These are phyloP conservation scores for Saguinus imperator DNA, from an alignment of 2,113 vertebrate genomes.

Conservation along the genomic window DNA sequence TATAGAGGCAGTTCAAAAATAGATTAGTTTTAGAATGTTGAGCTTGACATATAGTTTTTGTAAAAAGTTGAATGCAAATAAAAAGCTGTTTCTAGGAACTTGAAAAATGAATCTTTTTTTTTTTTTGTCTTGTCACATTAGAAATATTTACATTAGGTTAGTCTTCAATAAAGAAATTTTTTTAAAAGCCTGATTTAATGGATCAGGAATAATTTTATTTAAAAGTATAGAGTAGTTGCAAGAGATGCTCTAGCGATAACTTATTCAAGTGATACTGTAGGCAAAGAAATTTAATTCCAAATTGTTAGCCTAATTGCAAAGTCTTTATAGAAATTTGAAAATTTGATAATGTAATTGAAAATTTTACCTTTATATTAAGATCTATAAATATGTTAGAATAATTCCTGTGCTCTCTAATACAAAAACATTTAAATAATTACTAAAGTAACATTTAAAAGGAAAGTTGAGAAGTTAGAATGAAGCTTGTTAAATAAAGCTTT, in stretches of 20 bases:
- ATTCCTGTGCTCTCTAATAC: not conserved
- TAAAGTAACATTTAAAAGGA: constrained; percentile 34
- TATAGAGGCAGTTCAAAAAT: not conserved
- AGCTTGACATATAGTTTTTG: not conserved
- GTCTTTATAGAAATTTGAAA: constrained; percentile 4
- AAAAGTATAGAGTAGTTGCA: constrained; percentile 16
- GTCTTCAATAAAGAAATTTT: constrained; percentile 10
- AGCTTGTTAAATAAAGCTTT: constrained; percentile 36
- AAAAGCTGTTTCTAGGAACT: not conserved
- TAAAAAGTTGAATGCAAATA: not conserved
- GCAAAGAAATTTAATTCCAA: constrained; percentile 73
- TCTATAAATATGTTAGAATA: not conserved
- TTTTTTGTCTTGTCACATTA: not conserved
- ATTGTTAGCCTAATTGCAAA: constrained; percentile 24
- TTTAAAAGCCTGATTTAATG: not conserved
- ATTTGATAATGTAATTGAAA: not conserved
- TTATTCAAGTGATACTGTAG: constrained; percentile 38
- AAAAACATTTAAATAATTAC: constrained; percentile 34
- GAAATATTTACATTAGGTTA: not conserved
- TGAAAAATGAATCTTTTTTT: not conserved
- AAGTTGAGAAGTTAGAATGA: constrained; percentile 7
- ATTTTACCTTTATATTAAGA: not conserved
- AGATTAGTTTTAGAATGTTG: not conserved
- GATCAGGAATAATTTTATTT: constrained; percentile 42
- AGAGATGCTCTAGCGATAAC: constrained; percentile 61